Conservation (phyloP, 2,888 invertebrate species). For the Apamea sordens region DNA sequence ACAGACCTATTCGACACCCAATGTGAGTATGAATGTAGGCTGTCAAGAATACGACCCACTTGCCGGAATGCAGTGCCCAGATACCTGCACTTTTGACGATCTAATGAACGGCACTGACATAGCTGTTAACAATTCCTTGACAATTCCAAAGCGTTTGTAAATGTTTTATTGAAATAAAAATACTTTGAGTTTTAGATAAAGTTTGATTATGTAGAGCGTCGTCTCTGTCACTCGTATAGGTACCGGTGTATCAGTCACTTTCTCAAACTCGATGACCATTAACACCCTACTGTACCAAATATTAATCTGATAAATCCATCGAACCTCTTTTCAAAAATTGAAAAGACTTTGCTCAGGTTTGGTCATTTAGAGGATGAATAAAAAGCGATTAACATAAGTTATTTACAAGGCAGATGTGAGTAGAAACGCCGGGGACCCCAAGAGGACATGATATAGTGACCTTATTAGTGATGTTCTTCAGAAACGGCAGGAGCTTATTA, state of each 20-base stretch:
- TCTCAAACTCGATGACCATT: background rate
- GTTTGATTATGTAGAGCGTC: background rate
- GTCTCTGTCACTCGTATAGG: background rate
- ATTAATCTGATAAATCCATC: too few relatives aligned
- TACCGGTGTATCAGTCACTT: background rate
- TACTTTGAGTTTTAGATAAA: too few relatives aligned
- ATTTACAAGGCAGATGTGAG: background rate
- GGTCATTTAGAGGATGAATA: background rate
- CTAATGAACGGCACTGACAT: too few relatives aligned
- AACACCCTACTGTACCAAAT: background rate
- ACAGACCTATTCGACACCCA: background rate
- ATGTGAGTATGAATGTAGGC: background rate
- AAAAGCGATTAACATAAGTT: background rate
- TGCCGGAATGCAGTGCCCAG: too few relatives aligned
- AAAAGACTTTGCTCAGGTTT: background rate
- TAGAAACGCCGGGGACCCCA: background rate
- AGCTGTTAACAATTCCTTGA: too few relatives aligned
- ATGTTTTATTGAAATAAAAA: too few relatives aligned
- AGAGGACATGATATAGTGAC: background rate
- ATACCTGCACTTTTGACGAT: too few relatives aligned
- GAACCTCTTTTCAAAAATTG: background rate
- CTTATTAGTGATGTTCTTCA: background rate
- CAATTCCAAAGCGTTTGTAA: too few relatives aligned
- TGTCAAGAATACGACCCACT: background rate
- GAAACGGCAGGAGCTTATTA: background rate